Evolutionary conservation across 2,797 vertebrate genomes (phyloP), one percentile per base, ranked within the genome.

Genomic region (Peromyscus eremicus): DNA sequence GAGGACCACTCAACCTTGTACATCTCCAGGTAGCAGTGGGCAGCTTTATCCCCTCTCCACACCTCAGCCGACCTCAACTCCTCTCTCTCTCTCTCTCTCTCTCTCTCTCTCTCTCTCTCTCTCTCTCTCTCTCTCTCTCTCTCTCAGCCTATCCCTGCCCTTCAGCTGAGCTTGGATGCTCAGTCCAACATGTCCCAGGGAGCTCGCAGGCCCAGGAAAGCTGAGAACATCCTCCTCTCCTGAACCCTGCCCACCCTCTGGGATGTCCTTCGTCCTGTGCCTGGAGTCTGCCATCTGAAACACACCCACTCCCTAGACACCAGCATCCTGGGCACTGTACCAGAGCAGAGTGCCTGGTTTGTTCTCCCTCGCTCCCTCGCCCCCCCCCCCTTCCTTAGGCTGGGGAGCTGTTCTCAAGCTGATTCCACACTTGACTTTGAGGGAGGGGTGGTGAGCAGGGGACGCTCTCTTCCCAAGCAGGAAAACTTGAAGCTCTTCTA

Each of bases 331-430:
- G 37, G 34, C 2, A 3, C 2, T 6, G 40, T 13, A 6, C 0
- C 11, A 1, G 40, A 40, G 0, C 5, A 5, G 19, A 40, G 49
- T 0, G 23, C 13, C 87, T n/a, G 55, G 7, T 32, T 12, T 11
- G 12, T 21, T 75, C 70, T 76, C 21, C 40, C 12, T 77, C 60
- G 23, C 29, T 40, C 16, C 0, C 34, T 16, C 8, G n/a, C 7
- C 32, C 6, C 57, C 16, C 0, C 0, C 55, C n/a, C 70, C 16
- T 60, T 25, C 66, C 68, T 6, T 49, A 52, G 62, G 57, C 34
- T 71, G 8, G 34, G 60, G 27, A 64, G 86, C 57, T 84, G 12
- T 23, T n/a, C 68, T 68, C 49, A 0, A 19, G 10, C 55, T n/a
- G 43, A 16, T 49, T 88, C 46, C n/a, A 9, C 2, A 1, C 43